Evolutionary conservation across 1,140 invertebrate species (phyloP).

Genomic region (Sycophila sp.): DNA sequence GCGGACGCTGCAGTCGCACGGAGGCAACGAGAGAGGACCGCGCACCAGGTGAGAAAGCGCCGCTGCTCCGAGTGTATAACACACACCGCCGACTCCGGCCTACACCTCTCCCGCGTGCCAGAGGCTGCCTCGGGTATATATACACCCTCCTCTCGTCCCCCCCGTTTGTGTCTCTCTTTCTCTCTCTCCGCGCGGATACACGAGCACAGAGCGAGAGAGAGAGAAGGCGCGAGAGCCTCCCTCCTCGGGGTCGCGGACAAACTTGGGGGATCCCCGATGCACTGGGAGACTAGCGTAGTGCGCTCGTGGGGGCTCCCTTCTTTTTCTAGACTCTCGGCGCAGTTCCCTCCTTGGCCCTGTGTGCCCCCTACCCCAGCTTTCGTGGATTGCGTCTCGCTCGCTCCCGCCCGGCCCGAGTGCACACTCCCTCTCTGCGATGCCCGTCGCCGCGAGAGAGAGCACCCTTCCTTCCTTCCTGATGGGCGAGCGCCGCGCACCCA

Average conservation of each 20-base stretch:
- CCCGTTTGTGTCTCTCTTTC: slow-evolving; percentile 38
- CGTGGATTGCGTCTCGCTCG: background rate
- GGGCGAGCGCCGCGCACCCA: too few species aligned
- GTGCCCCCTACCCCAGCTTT: slow-evolving; percentile 40
- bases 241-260: slow-evolving; percentile 34
- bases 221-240: slow-evolving; percentile 17
- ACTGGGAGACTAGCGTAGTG: slow-evolving; percentile 10
- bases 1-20: background rate
- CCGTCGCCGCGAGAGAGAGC: too few species aligned
- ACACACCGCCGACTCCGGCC: too few species aligned
- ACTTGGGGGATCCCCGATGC: slow-evolving; percentile 39
- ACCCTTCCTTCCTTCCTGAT: too few species aligned
- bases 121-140: too few species aligned
- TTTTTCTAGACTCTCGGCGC: slow-evolving; percentile 59
- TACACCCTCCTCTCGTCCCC: background rate
- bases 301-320: slow-evolving; percentile 55
- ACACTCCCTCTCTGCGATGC: too few species aligned
- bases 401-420: too few species aligned
- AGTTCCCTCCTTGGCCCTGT: slow-evolving; percentile 35
- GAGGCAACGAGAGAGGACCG: too few species aligned
- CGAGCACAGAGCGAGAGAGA: background rate
- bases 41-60: too few species aligned
- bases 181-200: slow-evolving; percentile 12
- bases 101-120: too few species aligned
- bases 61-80: too few species aligned